Base-by-base conservation (phyloP, 1,140 invertebrate species). In the Aphelenchoides besseyi region DNA sequence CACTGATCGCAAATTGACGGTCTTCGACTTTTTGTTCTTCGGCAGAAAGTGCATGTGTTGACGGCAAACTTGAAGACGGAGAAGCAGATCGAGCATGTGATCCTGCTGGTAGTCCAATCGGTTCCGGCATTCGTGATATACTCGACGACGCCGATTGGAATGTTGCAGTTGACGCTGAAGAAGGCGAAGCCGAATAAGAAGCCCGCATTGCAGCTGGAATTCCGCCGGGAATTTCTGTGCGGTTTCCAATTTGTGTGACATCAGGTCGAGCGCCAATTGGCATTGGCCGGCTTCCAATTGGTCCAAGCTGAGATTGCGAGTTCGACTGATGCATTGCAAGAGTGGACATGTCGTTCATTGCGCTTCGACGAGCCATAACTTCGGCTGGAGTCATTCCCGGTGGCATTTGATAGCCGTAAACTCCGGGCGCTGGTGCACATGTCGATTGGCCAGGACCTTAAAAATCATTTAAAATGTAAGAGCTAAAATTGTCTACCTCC, bases 1-100 rank as follows among this genome's bases (percentile, higher is more conserved):
- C 23, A 3, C 36, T 68, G 12, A 73, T 16, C n/a, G 69, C 69
- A 28, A 70, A 62, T 3, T 57, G 18, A 16, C 68, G 2, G 69
- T 59, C 18, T 28, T 66, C 63, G 28, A 36, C n/a, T n/a, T 1
- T 35, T 53, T 66, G 26, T 8, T 37, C 26, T 1, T 66, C 36
- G 16, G 12, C 63, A 18, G 16, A 33, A 23, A 32, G 12, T 37
- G 63, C n/a, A 12, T 59, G 55, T 41, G 37, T 8, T 41, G 37
- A n/a, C 5, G 55, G 55, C 18, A 23, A 33, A 8, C 5, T 5
- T 5, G 55, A 12, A 23, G 41, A 48, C 41, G 41, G 41, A 12
- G 41, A 48, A 23, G 41, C 41, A 12, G 41, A 48, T 16, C 41
- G 41, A 12, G 41, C 41, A 23, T 48, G 41, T 23, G 41, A 48